Evolutionary conservation across 2,888 invertebrate genomes (phyloP), one percentile per base, ranked within the genome.

Genomic region (Epiblema foenella): DNA sequence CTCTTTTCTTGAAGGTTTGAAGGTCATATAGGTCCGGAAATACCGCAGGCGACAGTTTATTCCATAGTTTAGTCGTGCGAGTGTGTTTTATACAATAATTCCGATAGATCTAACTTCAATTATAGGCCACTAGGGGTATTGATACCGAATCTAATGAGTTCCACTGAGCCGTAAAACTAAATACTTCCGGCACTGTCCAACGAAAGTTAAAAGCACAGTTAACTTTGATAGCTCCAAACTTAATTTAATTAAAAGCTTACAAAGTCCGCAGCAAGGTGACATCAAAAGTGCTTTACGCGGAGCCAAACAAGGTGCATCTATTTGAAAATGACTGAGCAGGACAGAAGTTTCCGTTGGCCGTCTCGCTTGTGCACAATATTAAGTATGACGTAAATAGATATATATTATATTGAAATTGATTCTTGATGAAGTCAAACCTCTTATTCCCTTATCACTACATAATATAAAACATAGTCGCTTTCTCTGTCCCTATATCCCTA

Each of bases 151-250:
- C 39, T 64, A 64, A 64, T 64, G 54, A 64, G n/a, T 39, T 54
- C 24, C 54, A 11, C 46, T 54, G 24, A 64, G 39, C 64, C 20
- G 12, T 64, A 54, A 54, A 64, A 54, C 64, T 64, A 64, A 54
- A 54, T n/a, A 64, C 64, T 64, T 64, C 64, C 64, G 52, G 37
- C 51, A 63, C n/a, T 54, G 64, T 64, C 64, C 64, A 64, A 64
- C 54, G 52, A 64, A 64, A 64, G 64, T 54, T 54, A 64, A 64
- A 56, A 54, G 64, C 64, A 64, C 64, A 64, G 64, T 64, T 54
- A 39, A 54, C 20, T 64, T 64, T 64, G 64, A 64, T 54, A 64
- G 64, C 64, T 24, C 39, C 39, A 24, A 64, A 64, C 64, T 64
- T 54, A 54, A 64, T 54, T 64, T 64, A 64, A 64, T 64, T 64